Evolutionary conservation across 2,888 invertebrate species (phyloP).

Genomic region (Nephrocerus scutellatus): DNA sequence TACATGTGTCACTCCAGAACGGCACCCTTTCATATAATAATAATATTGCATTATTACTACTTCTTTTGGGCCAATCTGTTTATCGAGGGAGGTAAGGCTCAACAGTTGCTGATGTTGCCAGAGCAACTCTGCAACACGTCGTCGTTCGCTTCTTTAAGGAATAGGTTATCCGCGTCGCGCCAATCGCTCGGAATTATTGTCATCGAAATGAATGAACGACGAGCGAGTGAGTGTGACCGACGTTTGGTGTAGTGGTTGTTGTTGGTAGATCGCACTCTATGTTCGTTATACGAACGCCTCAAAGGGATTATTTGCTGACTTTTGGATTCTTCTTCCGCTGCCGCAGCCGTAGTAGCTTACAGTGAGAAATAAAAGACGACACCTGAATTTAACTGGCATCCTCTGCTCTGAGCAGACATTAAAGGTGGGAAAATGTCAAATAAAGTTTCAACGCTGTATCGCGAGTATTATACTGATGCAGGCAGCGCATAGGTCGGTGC

Average conservation of each 20-base stretch:
- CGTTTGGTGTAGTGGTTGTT: neutral
- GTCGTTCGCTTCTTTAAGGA: conserved; percentile 12
- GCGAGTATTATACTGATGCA: too few relatives aligned
- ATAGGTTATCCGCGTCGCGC: too few relatives aligned
- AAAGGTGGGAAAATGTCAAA: conserved; percentile 47
- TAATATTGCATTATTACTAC: conserved; percentile 39
- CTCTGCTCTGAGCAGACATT: conserved; percentile 33
- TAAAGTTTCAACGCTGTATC: conserved; percentile 23
- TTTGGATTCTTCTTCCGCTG: conserved; percentile 13
- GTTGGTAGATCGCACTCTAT: neutral
- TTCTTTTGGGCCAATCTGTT: conserved; percentile 39
- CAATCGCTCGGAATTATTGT: too few relatives aligned
- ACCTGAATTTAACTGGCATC: conserved; percentile 23
- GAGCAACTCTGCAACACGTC: conserved; percentile 15
- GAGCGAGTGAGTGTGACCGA: too few relatives aligned
- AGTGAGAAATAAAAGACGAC: too few relatives aligned
- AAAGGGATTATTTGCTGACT: too few relatives aligned
- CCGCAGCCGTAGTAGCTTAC: conserved; percentile 19
- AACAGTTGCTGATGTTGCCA: conserved; percentile 12
- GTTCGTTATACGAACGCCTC: too few relatives aligned
- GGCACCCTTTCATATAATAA: conserved; percentile 27
- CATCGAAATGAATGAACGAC: too few relatives aligned
- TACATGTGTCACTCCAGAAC: conserved; percentile 45
- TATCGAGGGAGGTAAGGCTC: conserved; percentile 43
- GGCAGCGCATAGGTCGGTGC: too few relatives aligned